Conservation (phyloP, 2,888 invertebrate species). For the Cynaeus angustus region DNA sequence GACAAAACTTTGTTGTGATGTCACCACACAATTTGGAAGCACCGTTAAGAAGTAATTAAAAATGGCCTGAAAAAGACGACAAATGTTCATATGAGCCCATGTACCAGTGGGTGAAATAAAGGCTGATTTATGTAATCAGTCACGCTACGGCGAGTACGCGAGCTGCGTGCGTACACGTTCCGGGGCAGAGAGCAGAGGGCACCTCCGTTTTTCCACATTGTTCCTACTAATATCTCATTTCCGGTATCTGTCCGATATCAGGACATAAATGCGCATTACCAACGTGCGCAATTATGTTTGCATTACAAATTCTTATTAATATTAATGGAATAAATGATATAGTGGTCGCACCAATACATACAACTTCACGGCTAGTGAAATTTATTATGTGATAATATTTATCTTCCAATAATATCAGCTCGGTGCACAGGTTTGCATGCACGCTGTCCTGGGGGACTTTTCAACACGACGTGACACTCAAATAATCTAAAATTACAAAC, state of each 20-base stretch:
- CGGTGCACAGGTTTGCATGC: conserved; percentile 4
- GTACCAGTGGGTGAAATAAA: conserved; percentile 63
- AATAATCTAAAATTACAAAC: too few species aligned
- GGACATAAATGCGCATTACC: conserved; percentile 30
- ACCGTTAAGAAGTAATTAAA: conserved; percentile 13
- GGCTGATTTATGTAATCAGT: conserved; percentile 66
- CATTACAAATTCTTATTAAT: conserved; percentile 38
- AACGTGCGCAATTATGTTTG: conserved; percentile 39
- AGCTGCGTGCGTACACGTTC: conserved; percentile 63
- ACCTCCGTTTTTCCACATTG: conserved; percentile 65
- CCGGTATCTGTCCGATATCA: conserved; percentile 60
- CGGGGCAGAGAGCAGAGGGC: conserved; percentile 55
- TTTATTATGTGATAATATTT: conserved; percentile 41
- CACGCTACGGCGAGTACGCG: conserved; percentile 62
- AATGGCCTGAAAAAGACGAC: conserved; percentile 46
- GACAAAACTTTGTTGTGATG: too few species aligned
- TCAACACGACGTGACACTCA: too few species aligned
- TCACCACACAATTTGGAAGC: too few species aligned
- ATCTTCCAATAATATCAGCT: conserved; percentile 15
- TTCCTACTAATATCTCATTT: conserved; percentile 64
- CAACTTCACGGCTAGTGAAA: conserved; percentile 8
- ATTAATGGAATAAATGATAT: conserved; percentile 38
- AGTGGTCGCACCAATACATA: conserved; percentile 23
- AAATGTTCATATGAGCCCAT: conserved; percentile 56
- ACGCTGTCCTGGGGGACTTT: background rate